Evolutionary conservation across 2,888 invertebrate genomes (phyloP).

Genomic region (Penaeus monodon): DNA sequence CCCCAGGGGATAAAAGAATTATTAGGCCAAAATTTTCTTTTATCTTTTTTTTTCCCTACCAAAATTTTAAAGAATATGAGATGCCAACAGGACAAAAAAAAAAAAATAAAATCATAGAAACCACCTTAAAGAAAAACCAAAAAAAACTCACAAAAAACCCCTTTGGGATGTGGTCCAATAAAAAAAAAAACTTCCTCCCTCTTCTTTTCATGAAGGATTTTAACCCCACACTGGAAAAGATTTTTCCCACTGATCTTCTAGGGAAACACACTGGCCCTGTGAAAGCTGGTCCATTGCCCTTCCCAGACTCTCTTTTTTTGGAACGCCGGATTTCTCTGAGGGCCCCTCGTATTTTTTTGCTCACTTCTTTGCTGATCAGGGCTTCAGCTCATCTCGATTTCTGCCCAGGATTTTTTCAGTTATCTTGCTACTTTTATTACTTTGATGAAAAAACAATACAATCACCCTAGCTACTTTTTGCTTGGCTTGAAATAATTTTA

Average conservation of each 20-base stretch:
- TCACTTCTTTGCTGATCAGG: constrained; percentile 60
- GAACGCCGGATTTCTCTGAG: constrained; percentile 62
- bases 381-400: constrained; percentile 64
- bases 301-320: constrained; percentile 47
- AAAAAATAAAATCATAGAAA: too few species aligned
- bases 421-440: too few species aligned
- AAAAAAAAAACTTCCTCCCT: too few species aligned
- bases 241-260: constrained; percentile 79
- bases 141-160: too few species aligned
- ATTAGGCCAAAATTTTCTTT: constrained; percentile 75
- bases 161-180: too few species aligned
- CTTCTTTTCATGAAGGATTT: constrained; percentile 69
- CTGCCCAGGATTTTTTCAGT: too few species aligned
- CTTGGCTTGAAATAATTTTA: too few species aligned
- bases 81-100: too few species aligned
- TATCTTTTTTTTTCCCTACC: too few species aligned
- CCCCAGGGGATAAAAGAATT: constrained; percentile 74
- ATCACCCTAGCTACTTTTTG: too few species aligned
- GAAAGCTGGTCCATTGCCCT: constrained; percentile 55
- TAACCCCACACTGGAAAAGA: constrained; percentile 79
- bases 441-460: too few species aligned
- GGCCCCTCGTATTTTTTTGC: constrained; percentile 61
- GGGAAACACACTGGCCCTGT: constrained; percentile 66
- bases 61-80: constrained; percentile 27
- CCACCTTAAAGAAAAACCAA: too few species aligned